Percentiles rank a stretch among this genome's conserved stretches.
phyloP scores from a whole-genome alignment of 1,140 invertebrate genomes.

The Phthorimaea operculella region DNA sequence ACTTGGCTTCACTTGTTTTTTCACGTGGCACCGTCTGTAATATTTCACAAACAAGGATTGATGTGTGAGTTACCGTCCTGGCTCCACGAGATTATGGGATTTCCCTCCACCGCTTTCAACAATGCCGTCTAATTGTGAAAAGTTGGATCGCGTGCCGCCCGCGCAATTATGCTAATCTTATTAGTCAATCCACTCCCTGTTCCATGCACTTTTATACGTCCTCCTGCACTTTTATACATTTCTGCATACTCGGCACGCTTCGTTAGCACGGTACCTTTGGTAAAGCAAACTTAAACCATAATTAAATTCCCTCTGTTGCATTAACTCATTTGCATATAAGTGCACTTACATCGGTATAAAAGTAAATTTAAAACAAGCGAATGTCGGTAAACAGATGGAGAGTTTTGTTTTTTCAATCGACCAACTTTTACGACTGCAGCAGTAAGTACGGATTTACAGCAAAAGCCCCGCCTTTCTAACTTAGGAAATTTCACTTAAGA shows the following conservation, averaged over 20 bases:
- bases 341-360: background rate
- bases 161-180: conserved; percentile 60
- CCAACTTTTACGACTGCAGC: conserved; percentile 53
- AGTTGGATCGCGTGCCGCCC: conserved; percentile 43
- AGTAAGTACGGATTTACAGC: conserved; percentile 57
- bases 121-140: conserved; percentile 48
- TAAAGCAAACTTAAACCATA: background rate
- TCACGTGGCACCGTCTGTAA: too few species aligned
- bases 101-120: background rate
- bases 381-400: conserved; percentile 2
- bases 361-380: background rate
- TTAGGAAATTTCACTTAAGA: conserved; percentile 61
- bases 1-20: too few species aligned
- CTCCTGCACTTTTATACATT: conserved; percentile 37
- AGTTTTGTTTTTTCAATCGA: conserved; percentile 49
- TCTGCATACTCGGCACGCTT: conserved; percentile 12
- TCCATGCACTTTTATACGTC: conserved; percentile 34
- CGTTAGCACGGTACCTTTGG: background rate
- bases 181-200: conserved; percentile 50
- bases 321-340: conserved; percentile 1
- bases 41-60: background rate
- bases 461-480: conserved; percentile 48
- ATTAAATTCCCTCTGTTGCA: conserved; percentile 1
- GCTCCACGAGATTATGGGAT: background rate
- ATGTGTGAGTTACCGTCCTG: background rate